Percentiles rank a stretch among this genome's conserved stretches.
These are phyloP conservation scores for Cardiocondyla obscurior DNA, from an alignment of 1,140 invertebrate species.

Conservation along the genomic window DNA sequence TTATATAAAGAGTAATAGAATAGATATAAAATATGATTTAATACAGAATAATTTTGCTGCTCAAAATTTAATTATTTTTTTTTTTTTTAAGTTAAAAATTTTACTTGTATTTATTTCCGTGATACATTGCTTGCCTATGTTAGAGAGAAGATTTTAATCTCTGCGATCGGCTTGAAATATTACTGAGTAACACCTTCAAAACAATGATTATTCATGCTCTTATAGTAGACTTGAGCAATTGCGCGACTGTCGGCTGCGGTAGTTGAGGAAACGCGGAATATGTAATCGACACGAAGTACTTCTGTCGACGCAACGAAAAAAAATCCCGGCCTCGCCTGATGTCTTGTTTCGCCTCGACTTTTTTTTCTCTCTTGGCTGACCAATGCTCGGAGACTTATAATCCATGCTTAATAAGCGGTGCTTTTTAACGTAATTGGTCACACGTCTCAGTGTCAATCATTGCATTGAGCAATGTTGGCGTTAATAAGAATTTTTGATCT, in stretches of 20 bases:
- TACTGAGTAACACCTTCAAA: constrained; percentile 6
- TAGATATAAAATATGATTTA: not conserved
- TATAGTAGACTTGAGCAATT: constrained; percentile 19
- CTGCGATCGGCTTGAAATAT: not conserved
- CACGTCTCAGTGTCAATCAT: constrained; percentile 43
- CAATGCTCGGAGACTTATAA: constrained; percentile 39
- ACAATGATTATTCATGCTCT: constrained; percentile 32
- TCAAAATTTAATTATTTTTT: not conserved
- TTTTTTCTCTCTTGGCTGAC: not conserved
- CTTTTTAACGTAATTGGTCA: constrained; percentile 46
- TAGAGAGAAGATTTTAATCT: not conserved
- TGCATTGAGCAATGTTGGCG: constrained; percentile 40
- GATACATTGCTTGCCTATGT: not conserved
- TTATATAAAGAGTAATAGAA: not conserved
- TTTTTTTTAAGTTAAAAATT: not conserved
- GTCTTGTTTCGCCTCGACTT: constrained; percentile 21
- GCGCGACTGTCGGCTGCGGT: not conserved
- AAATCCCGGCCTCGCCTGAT: constrained; percentile 23
- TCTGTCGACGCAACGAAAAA: constrained; percentile 2
- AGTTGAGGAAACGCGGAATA: constrained; percentile 34
- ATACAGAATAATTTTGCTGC: not conserved
- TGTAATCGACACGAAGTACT: constrained; percentile 32
- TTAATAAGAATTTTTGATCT: constrained; percentile 38
- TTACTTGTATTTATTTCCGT: not conserved
- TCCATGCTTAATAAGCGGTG: constrained; percentile 40